Evolutionary conservation across 2,888 invertebrate species (phyloP).

Genomic region (Nomada hirtipes): DNA sequence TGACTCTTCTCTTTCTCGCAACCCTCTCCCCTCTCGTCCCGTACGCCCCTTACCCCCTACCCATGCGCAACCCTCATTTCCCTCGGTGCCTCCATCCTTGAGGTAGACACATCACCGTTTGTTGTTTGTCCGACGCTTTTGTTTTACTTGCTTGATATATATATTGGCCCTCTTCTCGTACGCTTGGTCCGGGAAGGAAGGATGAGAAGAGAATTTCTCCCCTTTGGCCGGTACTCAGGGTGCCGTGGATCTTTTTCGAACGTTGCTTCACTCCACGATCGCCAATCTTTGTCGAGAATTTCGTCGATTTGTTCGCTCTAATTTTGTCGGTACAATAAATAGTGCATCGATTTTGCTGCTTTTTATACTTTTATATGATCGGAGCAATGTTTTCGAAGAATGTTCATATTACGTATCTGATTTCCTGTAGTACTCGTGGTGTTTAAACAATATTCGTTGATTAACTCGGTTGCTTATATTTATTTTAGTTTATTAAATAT

Average conservation of each 20-base stretch:
- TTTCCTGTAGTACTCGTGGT: too few relatives aligned
- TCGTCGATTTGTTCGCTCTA: constrained; percentile 30
- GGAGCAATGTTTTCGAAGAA: too few relatives aligned
- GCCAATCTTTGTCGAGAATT: constrained; percentile 32
- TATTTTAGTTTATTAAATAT: too few relatives aligned
- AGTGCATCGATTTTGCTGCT: too few relatives aligned
- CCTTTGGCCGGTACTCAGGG: constrained; percentile 30
- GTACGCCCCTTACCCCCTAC: constrained; percentile 21
- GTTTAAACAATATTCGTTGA: too few relatives aligned
- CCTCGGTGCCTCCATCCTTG: constrained; percentile 71
- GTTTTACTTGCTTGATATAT: constrained; percentile 81
- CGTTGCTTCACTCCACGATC: constrained; percentile 27
- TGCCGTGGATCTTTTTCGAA: constrained; percentile 48
- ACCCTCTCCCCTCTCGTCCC: constrained; percentile 70
- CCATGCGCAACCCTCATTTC: constrained; percentile 67
- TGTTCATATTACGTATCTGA: too few relatives aligned
- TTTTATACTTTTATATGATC: too few relatives aligned
- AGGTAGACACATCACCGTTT: constrained; percentile 83
- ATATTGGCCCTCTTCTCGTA: constrained; percentile 76
- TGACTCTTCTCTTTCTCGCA: constrained; percentile 77
- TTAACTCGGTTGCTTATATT: too few relatives aligned
- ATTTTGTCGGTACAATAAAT: too few relatives aligned
- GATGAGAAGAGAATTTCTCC: constrained; percentile 34
- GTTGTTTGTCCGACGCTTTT: constrained; percentile 81
- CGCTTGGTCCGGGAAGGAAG: constrained; percentile 44